A percentile compares a stretch with the other conserved stretches of the same genome.
Evolutionary conservation across 2,113 vertebrate genomes (phyloP).

Genomic region (Nipponia nippon): DNA sequence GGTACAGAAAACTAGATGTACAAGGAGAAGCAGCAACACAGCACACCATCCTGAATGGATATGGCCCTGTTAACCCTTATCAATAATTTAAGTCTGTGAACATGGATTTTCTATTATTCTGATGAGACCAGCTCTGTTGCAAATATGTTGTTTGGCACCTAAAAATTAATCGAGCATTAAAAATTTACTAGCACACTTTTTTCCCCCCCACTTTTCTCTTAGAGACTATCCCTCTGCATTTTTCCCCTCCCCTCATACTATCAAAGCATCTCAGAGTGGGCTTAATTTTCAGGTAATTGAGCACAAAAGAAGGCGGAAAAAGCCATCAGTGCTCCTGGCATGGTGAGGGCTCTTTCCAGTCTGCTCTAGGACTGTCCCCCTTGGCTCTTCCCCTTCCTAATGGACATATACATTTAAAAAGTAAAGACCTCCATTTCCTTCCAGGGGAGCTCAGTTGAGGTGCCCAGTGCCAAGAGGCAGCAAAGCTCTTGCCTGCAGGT

Average conservation of each 20-base stretch:
- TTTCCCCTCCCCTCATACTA: not conserved
- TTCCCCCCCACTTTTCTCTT: not conserved
- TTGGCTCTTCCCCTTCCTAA: not conserved
- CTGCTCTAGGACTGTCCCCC: not conserved
- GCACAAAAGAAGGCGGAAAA: not conserved
- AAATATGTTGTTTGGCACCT: not conserved
- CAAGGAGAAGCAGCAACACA: not conserved
- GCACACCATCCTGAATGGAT: not conserved
- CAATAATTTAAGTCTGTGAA: not conserved
- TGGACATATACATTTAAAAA: not conserved
- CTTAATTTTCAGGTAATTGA: not conserved
- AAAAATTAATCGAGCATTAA: not conserved
- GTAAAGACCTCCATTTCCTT: not conserved
- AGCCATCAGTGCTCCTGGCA: not conserved
- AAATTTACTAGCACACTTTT: not conserved
- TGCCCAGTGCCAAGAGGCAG: not conserved
- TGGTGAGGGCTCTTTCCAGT: not conserved
- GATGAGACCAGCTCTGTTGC: not conserved
- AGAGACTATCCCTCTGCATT: not conserved
- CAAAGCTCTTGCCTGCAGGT: not conserved
- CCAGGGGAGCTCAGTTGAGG: not conserved
- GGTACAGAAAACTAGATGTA: not conserved
- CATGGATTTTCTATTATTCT: slow-evolving; percentile 30
- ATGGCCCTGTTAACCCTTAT: not conserved
- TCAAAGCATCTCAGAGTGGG: accelerated